A percentile compares a stretch with the other conserved stretches of the same genome.
Evolutionary conservation across 2,888 invertebrate genomes (phyloP).

Genomic region (Volucella inflata): DNA sequence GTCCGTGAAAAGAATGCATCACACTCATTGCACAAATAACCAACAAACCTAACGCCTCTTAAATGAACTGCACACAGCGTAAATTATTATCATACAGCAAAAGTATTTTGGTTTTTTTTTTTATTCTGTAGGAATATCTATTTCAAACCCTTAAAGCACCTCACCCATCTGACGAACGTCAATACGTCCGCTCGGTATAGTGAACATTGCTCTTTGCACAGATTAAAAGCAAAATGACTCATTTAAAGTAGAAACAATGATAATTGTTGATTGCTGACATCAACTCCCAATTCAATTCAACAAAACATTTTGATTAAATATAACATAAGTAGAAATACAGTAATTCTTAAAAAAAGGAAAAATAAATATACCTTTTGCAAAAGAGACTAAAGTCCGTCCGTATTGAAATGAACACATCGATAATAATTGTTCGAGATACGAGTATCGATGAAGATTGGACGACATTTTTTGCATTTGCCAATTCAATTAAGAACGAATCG

Average conservation of each 20-base stretch:
- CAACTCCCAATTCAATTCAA: constrained; percentile 6
- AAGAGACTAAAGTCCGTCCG: constrained; percentile 38
- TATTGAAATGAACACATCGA: not conserved
- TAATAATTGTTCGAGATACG: constrained; percentile 12
- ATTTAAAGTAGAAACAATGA: constrained; percentile 22
- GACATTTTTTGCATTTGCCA: constrained; percentile 10
- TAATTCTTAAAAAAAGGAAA: constrained; percentile 4
- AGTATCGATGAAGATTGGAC: not conserved
- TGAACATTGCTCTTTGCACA: constrained; percentile 22
- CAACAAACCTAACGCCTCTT: constrained; percentile 35
- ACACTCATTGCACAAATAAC: not conserved
- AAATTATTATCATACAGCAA: constrained; percentile 7
- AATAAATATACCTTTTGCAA: not conserved
- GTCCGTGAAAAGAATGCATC: constrained; percentile 30
- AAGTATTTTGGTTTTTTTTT: not conserved
- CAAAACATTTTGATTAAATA: constrained; percentile 6
- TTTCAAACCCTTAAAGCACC: constrained; percentile 45
- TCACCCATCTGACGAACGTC: not conserved
- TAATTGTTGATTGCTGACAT: constrained; percentile 20
- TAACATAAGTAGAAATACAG: not conserved
- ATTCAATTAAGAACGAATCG: constrained; percentile 5
- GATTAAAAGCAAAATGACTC: constrained; percentile 47
- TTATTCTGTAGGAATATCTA: constrained; percentile 17
- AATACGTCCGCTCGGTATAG: not conserved
- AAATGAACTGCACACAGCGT: constrained; percentile 28